A percentile compares a stretch with the other conserved stretches of the same genome.
Evolutionary conservation across 2,888 invertebrate genomes (phyloP).

Genomic region (Xestia xanthographa): DNA sequence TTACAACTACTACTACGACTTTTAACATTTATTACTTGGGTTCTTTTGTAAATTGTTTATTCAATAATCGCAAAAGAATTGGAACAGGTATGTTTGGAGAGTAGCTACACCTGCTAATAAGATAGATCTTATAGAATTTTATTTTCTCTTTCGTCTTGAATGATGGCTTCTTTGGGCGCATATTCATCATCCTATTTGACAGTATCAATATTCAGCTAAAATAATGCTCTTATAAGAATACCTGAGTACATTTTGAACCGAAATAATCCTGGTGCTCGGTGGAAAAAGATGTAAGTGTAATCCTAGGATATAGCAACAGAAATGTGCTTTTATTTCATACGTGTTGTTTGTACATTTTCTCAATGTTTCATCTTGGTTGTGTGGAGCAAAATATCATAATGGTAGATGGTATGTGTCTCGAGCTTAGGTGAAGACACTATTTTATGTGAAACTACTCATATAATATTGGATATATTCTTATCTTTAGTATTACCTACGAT

Average conservation of each 20-base stretch:
- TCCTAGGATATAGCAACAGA: slow-evolving; percentile 33
- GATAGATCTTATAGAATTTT: slow-evolving; percentile 22
- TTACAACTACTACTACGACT: no score
- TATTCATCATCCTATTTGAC: slow-evolving; percentile 73
- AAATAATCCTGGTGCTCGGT: slow-evolving; percentile 28
- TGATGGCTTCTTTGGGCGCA: slow-evolving; percentile 49
- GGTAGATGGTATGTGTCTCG: slow-evolving; percentile 32
- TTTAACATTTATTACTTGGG: no score
- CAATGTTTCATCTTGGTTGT: slow-evolving; percentile 40
- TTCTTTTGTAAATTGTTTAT: neutral
- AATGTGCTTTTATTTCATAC: slow-evolving; percentile 52
- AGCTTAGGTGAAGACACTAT: slow-evolving; percentile 32
- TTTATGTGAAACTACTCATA: slow-evolving; percentile 16
- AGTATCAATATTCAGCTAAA: slow-evolving; percentile 68
- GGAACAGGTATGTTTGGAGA: neutral
- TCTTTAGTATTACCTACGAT: neutral
- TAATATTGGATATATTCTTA: slow-evolving; percentile 4
- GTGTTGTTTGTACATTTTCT: slow-evolving; percentile 40
- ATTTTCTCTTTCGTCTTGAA: slow-evolving; percentile 46
- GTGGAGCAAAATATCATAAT: slow-evolving; percentile 28
- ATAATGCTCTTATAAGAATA: slow-evolving; percentile 54
- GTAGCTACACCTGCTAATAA: slow-evolving; percentile 10
- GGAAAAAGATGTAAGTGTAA: slow-evolving; percentile 58
- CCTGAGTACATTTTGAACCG: slow-evolving; percentile 11
- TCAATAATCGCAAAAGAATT: slow-evolving; percentile 2